Evolutionary conservation across 2,888 invertebrate genomes (phyloP), one percentile per base, ranked within the genome.

Genomic region (Phyto melanocephala): DNA sequence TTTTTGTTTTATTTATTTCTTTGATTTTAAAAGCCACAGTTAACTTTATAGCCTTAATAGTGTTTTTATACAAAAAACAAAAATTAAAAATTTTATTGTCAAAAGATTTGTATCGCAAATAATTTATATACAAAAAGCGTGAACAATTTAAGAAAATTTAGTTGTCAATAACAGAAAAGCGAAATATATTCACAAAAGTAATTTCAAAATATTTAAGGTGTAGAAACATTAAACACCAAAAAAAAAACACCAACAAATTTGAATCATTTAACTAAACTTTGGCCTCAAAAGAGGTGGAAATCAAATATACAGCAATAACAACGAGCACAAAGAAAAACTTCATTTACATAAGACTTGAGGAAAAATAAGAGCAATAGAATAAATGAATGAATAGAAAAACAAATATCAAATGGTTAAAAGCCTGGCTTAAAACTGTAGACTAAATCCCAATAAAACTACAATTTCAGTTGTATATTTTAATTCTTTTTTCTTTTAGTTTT

Each of bases 81-180:
- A 40, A 60, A 68, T 42, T 22, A 10, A 15, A 71, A 35, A 56
- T 60, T 71, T 79, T 47, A 71, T 67, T 71, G 75, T 76, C 67
- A 71, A 82, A 79, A 79, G 82, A 82, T 82, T 79, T 82, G 60
- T 35, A 82, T 82, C 82, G 50, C 1, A 74, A 74, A 74, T 80
- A 80, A 80, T 80, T 80, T 80, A 80, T 80, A 71, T 65, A 52
- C 75, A 76, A 71, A 79, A 79, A 79, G 82, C 75, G 82, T 79
- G 82, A 79, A 79, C 79, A 82, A 82, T 76, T 82, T 75, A 52
- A 10, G 75, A 82, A 82, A 82, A 82, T 82, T 82, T 82, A 82
- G 82, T 82, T 82, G 82, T 82, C 82, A 82, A 82, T 82, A 79
- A 54, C 37, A 63, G 35, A 47, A 52, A 71, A 54, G 60, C n/a